These are phyloP conservation scores for Xiphorhynchus erythropygius DNA, from an alignment of 2,797 vertebrate genomes.

Conservation along the genomic window DNA sequence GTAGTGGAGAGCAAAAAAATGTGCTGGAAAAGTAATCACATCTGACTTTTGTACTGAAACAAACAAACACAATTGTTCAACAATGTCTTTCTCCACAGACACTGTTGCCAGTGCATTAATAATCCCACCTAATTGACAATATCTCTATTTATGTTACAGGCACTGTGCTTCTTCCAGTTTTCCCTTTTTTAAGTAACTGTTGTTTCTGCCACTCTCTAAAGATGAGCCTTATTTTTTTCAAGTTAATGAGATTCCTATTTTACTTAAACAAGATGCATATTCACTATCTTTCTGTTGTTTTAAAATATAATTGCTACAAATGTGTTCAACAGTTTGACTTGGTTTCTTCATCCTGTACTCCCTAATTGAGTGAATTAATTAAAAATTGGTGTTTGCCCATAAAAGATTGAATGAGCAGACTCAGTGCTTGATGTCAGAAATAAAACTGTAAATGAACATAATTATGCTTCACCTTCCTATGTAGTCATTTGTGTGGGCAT, in stretches of 20 bases:
- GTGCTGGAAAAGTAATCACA: not conserved
- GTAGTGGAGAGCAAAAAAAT: not conserved
- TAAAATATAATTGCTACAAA: conserved; percentile 10
- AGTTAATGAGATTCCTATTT: conserved; percentile 40
- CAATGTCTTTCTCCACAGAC: not conserved
- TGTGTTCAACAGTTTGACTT: conserved; percentile 10
- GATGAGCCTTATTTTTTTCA: conserved; percentile 12
- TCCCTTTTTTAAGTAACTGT: not conserved
- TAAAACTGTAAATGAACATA: conserved; percentile 45
- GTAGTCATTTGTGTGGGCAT: conserved; percentile 43
- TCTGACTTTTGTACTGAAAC: not conserved
- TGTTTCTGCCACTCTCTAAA: conserved; percentile 5
- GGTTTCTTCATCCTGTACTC: not conserved
- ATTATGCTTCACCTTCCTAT: conserved; percentile 58
- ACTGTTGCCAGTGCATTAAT: not conserved
- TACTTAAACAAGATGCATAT: conserved; percentile 29
- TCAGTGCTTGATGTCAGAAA: conserved; percentile 41
- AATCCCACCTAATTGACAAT: not conserved
- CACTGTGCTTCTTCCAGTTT: not conserved
- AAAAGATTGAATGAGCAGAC: conserved; percentile 25
- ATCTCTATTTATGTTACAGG: not conserved
- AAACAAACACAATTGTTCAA: not conserved
- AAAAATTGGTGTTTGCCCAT: conserved; percentile 38
- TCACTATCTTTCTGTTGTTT: conserved; percentile 44
- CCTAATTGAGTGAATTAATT: conserved; percentile 42